Evolutionary conservation across 2,113 vertebrate species (phyloP).

Genomic region (Xiphophorus couchianus): DNA sequence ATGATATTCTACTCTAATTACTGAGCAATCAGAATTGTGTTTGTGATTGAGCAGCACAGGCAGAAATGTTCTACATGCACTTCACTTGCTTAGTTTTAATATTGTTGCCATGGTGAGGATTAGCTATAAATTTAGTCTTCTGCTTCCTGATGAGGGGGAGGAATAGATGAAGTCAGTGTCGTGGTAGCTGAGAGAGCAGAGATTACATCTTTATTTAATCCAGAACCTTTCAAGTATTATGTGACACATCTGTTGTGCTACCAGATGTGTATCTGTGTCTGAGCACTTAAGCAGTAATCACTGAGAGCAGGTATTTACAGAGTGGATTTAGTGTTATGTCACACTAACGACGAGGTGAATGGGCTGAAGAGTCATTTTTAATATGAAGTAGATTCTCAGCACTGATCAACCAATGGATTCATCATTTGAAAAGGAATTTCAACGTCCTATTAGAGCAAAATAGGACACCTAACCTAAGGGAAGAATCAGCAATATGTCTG

Average conservation of each 20-base stretch:
- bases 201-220: conserved; percentile 79
- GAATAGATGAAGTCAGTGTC: conserved; percentile 41
- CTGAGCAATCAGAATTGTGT: conserved; percentile 3
- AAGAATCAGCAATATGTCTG: not conserved
- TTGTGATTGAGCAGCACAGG: conserved; percentile 4
- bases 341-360: conserved; percentile 4
- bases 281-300: conserved; percentile 8
- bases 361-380: not conserved
- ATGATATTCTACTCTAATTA: conserved; percentile 7
- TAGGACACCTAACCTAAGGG: not conserved
- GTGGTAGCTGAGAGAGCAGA: conserved; percentile 44
- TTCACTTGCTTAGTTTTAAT: conserved; percentile 39
- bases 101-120: conserved; percentile 76
- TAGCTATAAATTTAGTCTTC: conserved; percentile 60
- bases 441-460: too few relatives aligned
- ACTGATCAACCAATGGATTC: not conserved
- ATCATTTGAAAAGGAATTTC: not conserved
- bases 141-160: conserved; percentile 56
- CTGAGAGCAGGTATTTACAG: conserved; percentile 30
- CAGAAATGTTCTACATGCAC: conserved; percentile 17
- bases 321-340: not conserved
- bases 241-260: conserved; percentile 58
- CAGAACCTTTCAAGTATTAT: conserved; percentile 61
- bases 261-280: conserved; percentile 23
- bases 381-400: not conserved